A percentile compares a stretch with the other conserved stretches of the same genome.
Conservation (phyloP, 2,888 invertebrate species). For the Drosophila hawaiiensis region DNA sequence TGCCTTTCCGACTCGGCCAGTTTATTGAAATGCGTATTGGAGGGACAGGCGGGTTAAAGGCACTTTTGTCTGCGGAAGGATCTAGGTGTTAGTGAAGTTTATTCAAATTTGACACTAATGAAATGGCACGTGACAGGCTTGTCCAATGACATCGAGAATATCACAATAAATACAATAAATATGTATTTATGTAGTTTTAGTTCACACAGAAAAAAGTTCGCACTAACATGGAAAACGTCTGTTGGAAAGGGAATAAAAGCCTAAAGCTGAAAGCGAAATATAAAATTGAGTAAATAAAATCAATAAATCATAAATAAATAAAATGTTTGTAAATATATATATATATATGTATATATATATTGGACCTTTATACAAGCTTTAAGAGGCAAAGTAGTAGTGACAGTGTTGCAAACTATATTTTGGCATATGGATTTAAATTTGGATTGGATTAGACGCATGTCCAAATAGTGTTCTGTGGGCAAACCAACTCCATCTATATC, state of each 20-base stretch:
- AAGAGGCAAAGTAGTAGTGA: not conserved
- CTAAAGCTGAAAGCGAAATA: not conserved
- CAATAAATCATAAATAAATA: not conserved
- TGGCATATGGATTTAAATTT: not conserved
- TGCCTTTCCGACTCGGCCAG: conserved; percentile 43
- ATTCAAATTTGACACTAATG: conserved; percentile 79
- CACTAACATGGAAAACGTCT: not conserved
- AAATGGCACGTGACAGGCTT: conserved; percentile 68
- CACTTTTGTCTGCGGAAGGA: conserved; percentile 1
- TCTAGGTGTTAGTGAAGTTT: conserved; percentile 76
- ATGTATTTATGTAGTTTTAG: not conserved
- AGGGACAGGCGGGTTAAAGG: not conserved
- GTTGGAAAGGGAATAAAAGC: not conserved
- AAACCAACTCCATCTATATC: not conserved
- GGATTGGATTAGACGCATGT: not conserved
- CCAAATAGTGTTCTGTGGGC: not conserved
- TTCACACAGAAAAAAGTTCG: not conserved
- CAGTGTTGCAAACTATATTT: not conserved
- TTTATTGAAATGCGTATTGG: conserved; percentile 52
- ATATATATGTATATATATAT: not conserved
- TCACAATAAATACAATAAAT: conserved; percentile 13
- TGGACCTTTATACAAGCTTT: not conserved
- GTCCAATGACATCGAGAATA: conserved; percentile 24
- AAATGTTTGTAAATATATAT: not conserved
- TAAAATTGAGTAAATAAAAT: not conserved